Evolutionary conservation across 2,888 invertebrate species (phyloP), one percentile per base, ranked within the genome.

Genomic region (Diaprepes abbreviatus): DNA sequence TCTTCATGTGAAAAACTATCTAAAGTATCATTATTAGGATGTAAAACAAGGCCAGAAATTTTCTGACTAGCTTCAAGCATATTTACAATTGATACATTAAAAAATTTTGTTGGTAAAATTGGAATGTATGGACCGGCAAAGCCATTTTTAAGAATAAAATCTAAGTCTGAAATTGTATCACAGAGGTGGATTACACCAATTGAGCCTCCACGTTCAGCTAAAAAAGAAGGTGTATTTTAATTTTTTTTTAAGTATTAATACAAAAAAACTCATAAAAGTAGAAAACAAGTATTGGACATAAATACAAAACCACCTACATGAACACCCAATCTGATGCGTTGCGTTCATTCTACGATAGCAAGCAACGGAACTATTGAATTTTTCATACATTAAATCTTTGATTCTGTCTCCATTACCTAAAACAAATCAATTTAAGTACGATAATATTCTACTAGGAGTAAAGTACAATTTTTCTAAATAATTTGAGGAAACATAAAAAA

Each of bases 241-340:
- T n/a, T n/a, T n/a, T n/a, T n/a, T n/a, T n/a, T n/a, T n/a, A n/a
- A n/a, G n/a, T n/a, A n/a, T n/a, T n/a, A n/a, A n/a, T n/a, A n/a
- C n/a, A n/a, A n/a, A n/a, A n/a, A n/a, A n/a, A n/a, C n/a, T n/a
- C n/a, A n/a, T n/a, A n/a, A n/a, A n/a, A n/a, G n/a, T n/a, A n/a
- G n/a, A n/a, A n/a, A n/a, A n/a, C n/a, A n/a, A n/a, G n/a, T n/a
- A n/a, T n/a, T n/a, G n/a, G n/a, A n/a, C n/a, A n/a, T 36, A 35
- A 35, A 62, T 28, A 19, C 17, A 12, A 14, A 48, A 88, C 19
- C 10, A 48, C 92, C 90, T 88, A 97, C 97, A 96, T 58, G 94
- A 91, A 84, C 98, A 98, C 70, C 98, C 98, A 75, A 93, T 92
- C 85, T 97, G 95, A 85, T 97, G 95, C 9, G 98, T 98, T 66